phyloP scores from a whole-genome alignment of 2,888 invertebrate species.

The Frankliniella fusca region DNA sequence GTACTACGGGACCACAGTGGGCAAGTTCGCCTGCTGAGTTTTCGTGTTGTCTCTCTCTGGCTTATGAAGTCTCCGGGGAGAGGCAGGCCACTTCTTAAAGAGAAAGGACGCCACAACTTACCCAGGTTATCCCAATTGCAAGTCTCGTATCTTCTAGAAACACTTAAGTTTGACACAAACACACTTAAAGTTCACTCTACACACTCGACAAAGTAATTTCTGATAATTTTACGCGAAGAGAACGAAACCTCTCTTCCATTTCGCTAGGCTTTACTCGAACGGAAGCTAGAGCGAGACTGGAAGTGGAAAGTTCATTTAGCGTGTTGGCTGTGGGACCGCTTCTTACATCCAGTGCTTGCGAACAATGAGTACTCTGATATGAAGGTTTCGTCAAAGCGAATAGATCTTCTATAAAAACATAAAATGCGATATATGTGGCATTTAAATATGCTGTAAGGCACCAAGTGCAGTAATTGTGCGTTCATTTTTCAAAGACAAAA shows the following conservation, averaged over 20 bases:
- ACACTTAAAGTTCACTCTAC: not conserved
- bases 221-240: not conserved
- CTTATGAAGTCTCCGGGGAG: slow-evolving; percentile 20
- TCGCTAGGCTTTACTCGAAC: slow-evolving; percentile 23
- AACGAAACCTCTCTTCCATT: slow-evolving; percentile 22
- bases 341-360: not conserved
- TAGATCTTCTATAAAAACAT: not conserved
- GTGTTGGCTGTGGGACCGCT: slow-evolving; percentile 12
- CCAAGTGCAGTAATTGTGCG: no score
- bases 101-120: slow-evolving; percentile 24
- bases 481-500: no score
- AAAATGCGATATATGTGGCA: not conserved
- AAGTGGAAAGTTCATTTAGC: slow-evolving; percentile 25
- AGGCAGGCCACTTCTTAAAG: slow-evolving; percentile 6
- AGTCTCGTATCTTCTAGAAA: not conserved
- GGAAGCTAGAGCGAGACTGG: slow-evolving; percentile 21
- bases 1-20: not conserved
- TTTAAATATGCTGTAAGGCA: no score
- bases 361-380: not conserved
- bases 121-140: not conserved
- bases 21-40: slow-evolving; percentile 22
- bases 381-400: not conserved
- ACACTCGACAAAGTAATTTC: not conserved
- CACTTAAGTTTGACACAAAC: not conserved
- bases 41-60: slow-evolving; percentile 24